Percentiles rank a stretch among this genome's conserved stretches.
These are phyloP conservation scores for Baronia brevicornis DNA, from an alignment of 2,888 invertebrate species.

Conservation along the genomic window DNA sequence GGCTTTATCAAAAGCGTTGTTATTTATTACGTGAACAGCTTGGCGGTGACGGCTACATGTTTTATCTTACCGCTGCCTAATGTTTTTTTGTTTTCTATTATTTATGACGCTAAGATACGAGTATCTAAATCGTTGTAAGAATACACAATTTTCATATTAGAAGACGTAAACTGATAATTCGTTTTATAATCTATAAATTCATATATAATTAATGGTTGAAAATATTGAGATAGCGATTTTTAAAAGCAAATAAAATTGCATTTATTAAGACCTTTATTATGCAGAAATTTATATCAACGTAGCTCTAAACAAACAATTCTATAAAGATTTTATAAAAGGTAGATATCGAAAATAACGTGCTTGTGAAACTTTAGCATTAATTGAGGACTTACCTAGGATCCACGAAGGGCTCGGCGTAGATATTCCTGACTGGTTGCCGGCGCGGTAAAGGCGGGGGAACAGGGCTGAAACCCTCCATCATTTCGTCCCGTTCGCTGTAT, in stretches of 20 bases:
- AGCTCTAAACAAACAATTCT: too few relatives aligned
- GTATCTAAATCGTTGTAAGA: constrained; percentile 11
- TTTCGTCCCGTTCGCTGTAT: constrained; percentile 71
- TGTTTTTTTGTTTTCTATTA: constrained; percentile 24
- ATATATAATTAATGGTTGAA: too few relatives aligned
- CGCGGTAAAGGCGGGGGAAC: constrained; percentile 79
- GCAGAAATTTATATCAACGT: too few relatives aligned
- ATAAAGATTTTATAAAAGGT: too few relatives aligned
- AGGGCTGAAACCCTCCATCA: constrained; percentile 73
- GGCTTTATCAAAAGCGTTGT: constrained; percentile 37
- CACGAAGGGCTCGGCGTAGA: constrained; percentile 80
- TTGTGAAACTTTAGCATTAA: not conserved
- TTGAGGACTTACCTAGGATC: constrained; percentile 69
- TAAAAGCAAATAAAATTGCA: too few relatives aligned
- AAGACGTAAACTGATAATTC: constrained; percentile 4
- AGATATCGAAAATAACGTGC: too few relatives aligned
- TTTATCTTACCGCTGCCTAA: constrained; percentile 39
- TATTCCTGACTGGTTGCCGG: constrained; percentile 77
- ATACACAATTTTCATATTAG: constrained; percentile 8
- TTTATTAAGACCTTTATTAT: too few relatives aligned
- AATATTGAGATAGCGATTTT: too few relatives aligned
- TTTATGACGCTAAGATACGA: constrained; percentile 17
- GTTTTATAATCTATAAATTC: not conserved
- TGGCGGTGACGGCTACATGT: constrained; percentile 31
- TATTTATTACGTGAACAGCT: constrained; percentile 48